Evolutionary conservation across 2,888 invertebrate species (phyloP).

Genomic region (Nowickia ferox): DNA sequence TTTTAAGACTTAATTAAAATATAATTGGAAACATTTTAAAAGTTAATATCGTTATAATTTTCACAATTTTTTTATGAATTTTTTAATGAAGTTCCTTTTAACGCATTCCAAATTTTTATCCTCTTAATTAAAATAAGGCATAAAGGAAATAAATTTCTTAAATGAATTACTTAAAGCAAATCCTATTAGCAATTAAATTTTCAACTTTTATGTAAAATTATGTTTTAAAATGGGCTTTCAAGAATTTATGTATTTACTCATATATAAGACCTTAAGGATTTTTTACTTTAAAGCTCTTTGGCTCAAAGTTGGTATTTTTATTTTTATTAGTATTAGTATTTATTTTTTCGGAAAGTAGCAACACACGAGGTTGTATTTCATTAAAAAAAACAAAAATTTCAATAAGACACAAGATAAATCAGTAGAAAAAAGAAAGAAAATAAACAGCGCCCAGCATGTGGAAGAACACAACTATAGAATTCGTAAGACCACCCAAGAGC

Average conservation of each 20-base stretch:
- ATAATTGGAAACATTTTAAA: too few species aligned
- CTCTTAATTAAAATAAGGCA: background rate
- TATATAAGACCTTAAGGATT: background rate
- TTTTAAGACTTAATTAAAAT: too few species aligned
- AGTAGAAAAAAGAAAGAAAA: constrained; percentile 1
- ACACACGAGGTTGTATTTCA: constrained; percentile 5
- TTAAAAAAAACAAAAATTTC: constrained; percentile 4
- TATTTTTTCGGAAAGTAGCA: background rate
- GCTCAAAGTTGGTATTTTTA: background rate
- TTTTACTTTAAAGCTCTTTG: background rate
- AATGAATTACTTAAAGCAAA: constrained; percentile 2
- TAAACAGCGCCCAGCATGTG: constrained; percentile 21
- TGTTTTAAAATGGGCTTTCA: background rate
- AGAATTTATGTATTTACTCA: background rate
- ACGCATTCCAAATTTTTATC: background rate
- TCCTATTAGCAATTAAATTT: background rate
- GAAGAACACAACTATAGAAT: constrained; percentile 10
- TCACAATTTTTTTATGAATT: too few species aligned
- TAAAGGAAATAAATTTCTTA: background rate
- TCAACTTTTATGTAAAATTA: constrained; percentile 9
- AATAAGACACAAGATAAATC: constrained; percentile 7
- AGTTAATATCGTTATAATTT: too few species aligned
- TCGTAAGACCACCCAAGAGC: constrained; percentile 61
- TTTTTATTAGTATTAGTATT: background rate
- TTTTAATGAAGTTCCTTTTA: background rate